Evolutionary conservation across 2,113 vertebrate species (phyloP), one percentile per base, ranked within the genome.

Genomic region (Seriola rivoliana): DNA sequence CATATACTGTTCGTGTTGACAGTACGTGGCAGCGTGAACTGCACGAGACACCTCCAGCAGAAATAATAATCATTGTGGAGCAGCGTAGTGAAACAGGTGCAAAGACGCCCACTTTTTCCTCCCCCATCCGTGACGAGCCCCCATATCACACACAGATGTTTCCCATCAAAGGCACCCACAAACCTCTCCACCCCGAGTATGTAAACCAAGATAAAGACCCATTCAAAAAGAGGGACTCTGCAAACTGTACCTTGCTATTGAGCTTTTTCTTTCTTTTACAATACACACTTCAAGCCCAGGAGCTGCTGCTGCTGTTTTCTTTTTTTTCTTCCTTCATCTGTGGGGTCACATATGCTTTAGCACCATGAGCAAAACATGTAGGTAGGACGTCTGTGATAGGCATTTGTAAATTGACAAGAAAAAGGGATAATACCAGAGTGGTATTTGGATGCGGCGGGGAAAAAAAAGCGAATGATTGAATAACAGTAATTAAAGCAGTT

Each of bases 401-500:
- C 94, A 92, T 97, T 96, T 96, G 96, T 96, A 95, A 96, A 97
- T 95, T 96, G 96, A 97, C 96, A 96, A 97, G 96, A 96, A 97
- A 92, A 97, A 96, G 95, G 96, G 96, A 97, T 97, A 97, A 97
- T 98, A 95, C 95, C 95, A 96, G 96, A 96, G 97, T 95, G 96
- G 96, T 88, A 82, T 97, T 96, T 96, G 87, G 85, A 92, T 84
- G 88, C 57, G 54, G 68, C 69, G 58, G 62, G 62, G 85, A n/a
- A 93, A 94, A 93, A 94, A 92, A 97, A 96, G 97, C 94, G 95
- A 97, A 96, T 98, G 97, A 98, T 98, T 98, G 97, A 98, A 98
- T 98, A 97, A 97, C 96, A 96, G 97, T 98, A 98, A 99, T 99
- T 99, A 98, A 97, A 98, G 97, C 96, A 95, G 97, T 97, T 98